These are phyloP conservation scores for Acanthosepion esculentum DNA, from an alignment of 2,888 invertebrate genomes.

Conservation along the genomic window DNA sequence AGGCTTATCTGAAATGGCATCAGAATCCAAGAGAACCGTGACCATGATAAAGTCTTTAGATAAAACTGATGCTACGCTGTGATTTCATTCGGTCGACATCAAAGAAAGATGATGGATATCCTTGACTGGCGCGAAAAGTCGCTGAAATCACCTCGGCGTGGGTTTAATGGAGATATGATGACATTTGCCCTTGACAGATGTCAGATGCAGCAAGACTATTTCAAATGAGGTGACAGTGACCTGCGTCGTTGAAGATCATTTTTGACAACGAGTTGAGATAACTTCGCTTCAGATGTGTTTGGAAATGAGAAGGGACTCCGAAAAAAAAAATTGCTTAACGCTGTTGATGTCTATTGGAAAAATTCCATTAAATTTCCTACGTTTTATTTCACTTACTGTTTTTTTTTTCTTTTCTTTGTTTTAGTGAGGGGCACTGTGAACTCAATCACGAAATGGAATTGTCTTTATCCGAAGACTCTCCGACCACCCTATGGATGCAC, in stretches of 20 bases:
- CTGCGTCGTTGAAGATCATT: not conserved
- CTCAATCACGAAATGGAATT: too few species aligned
- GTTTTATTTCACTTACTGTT: too few species aligned
- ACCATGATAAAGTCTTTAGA: not conserved
- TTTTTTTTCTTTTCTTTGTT: too few species aligned
- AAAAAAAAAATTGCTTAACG: too few species aligned
- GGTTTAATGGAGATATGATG: not conserved
- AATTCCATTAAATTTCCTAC: too few species aligned
- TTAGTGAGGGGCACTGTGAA: too few species aligned
- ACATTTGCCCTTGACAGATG: not conserved
- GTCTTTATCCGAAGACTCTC: too few species aligned
- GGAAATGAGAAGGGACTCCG: too few species aligned
- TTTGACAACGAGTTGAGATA: too few species aligned
- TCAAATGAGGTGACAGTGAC: not conserved
- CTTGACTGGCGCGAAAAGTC: not conserved
- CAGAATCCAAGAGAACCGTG: not conserved
- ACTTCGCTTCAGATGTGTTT: too few species aligned
- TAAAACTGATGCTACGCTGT: conserved; percentile 33
- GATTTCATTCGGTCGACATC: not conserved
- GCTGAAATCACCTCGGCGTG: not conserved
- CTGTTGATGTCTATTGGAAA: too few species aligned
- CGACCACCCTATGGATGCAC: too few species aligned
- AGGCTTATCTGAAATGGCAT: not conserved
- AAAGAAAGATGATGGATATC: not conserved
- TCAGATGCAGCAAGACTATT: not conserved